A percentile compares a stretch with the other conserved stretches of the same genome.
Evolutionary conservation across 2,888 invertebrate genomes (phyloP).

Genomic region (Athalia rosae): DNA sequence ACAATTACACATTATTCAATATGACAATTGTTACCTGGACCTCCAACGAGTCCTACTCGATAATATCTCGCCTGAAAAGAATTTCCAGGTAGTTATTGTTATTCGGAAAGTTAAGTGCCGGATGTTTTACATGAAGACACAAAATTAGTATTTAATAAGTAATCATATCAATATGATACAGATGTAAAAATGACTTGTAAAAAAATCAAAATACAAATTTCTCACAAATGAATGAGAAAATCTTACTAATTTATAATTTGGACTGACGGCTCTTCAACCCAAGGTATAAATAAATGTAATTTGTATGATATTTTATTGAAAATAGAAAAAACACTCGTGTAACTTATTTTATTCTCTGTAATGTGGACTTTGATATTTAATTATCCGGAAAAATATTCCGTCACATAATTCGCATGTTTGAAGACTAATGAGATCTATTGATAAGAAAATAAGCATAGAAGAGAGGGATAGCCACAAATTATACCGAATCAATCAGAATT

Average conservation of each 20-base stretch:
- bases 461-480: constrained; percentile 51
- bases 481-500: constrained; percentile 1
- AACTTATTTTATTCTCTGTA: constrained; percentile 69
- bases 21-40: constrained; percentile 15
- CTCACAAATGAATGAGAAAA: constrained; percentile 43
- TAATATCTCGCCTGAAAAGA: background rate
- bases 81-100: constrained; percentile 3
- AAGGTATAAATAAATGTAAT: constrained; percentile 68
- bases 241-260: constrained; percentile 62
- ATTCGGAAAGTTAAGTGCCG: constrained; percentile 18
- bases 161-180: constrained; percentile 58
- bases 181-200: constrained; percentile 57
- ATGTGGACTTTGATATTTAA: constrained; percentile 60
- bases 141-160: constrained; percentile 50
- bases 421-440: constrained; percentile 41
- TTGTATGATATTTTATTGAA: constrained; percentile 68
- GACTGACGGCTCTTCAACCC: constrained; percentile 68
- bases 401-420: constrained; percentile 60
- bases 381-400: constrained; percentile 58
- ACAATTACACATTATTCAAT: constrained; percentile 13
- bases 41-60: constrained; percentile 30
- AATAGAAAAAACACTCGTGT: constrained; percentile 64
- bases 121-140: constrained; percentile 31
- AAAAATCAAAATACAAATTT: constrained; percentile 53
- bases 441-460: constrained; percentile 51